Conservation (phyloP, 1,140 invertebrate genomes). For the Micrasema longulum region DNA sequence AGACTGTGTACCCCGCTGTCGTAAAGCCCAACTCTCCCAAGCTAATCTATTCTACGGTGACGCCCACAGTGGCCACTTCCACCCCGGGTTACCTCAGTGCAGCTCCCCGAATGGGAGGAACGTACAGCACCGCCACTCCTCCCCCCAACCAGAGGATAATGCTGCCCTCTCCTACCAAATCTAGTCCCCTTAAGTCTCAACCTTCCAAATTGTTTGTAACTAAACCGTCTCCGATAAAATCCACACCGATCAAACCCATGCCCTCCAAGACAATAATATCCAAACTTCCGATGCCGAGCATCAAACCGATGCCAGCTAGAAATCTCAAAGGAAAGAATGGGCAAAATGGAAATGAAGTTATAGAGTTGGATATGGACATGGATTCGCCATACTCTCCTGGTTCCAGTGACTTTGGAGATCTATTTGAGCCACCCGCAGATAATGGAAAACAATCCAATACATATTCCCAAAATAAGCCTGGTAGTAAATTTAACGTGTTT, state of each 20-base stretch:
- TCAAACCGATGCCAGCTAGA: conserved; percentile 52
- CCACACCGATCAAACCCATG: conserved; percentile 69
- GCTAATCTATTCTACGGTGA: conserved; percentile 55
- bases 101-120: conserved; percentile 58
- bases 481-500: conserved; percentile 66
- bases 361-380: conserved; percentile 76
- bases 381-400: conserved; percentile 89
- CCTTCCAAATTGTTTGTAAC: conserved; percentile 63
- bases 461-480: conserved; percentile 57
- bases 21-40: conserved; percentile 60
- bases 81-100: conserved; percentile 59
- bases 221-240: conserved; percentile 69
- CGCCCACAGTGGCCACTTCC: conserved; percentile 58
- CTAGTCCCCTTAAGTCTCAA: conserved; percentile 56
- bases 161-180: conserved; percentile 65
- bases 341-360: conserved; percentile 65
- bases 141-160: conserved; percentile 60
- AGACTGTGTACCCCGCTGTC: conserved; percentile 54
- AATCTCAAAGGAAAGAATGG: conserved; percentile 53
- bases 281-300: conserved; percentile 57
- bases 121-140: conserved; percentile 58
- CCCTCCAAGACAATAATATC: conserved; percentile 59
- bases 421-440: conserved; percentile 84
- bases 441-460: conserved; percentile 60
- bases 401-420: conserved; percentile 84